Evolutionary conservation across 1,140 invertebrate species (phyloP).

Genomic region (Cylas formicarius): DNA sequence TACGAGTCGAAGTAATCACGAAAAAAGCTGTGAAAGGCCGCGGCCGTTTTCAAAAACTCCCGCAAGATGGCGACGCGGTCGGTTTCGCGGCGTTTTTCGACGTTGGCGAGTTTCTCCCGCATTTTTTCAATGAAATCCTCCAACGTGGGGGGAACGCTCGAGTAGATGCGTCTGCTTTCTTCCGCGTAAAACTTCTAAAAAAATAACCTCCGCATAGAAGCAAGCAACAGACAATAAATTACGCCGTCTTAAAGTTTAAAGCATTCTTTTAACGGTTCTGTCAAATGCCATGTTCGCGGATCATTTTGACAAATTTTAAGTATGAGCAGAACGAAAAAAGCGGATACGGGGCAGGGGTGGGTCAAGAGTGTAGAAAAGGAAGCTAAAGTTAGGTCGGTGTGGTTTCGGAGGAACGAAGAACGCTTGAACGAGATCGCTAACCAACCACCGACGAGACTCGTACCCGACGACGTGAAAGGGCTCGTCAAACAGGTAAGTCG

Average conservation of each 20-base stretch:
- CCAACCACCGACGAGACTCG: constrained; percentile 19
- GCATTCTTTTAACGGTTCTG: no score
- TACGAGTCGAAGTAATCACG: neutral
- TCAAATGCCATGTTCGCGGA: no score
- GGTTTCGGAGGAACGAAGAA: constrained; percentile 32
- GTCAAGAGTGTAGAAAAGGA: constrained; percentile 28
- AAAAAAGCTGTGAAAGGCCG: neutral
- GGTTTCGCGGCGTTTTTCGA: neutral
- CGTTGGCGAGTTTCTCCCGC: neutral
- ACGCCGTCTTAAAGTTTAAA: no score
- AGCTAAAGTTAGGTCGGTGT: constrained; percentile 26
- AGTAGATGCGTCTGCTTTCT: constrained; percentile 2
- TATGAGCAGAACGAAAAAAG: constrained; percentile 15
- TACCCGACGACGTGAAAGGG: constrained; percentile 29
- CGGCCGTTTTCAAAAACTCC: neutral
- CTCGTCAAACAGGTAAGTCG: constrained; percentile 25
- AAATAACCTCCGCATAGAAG: no score
- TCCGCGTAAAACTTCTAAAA: constrained; percentile 12
- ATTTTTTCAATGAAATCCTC: constrained; percentile 7
- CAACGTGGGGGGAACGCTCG: constrained; percentile 5
- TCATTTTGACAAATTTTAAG: no score
- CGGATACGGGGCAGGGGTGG: constrained; percentile 21
- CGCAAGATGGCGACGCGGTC: neutral
- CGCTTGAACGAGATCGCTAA: constrained; percentile 29
- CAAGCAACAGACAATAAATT: no score